Conservation (phyloP, 2,113 vertebrate species). For the Suncus etruscus region DNA sequence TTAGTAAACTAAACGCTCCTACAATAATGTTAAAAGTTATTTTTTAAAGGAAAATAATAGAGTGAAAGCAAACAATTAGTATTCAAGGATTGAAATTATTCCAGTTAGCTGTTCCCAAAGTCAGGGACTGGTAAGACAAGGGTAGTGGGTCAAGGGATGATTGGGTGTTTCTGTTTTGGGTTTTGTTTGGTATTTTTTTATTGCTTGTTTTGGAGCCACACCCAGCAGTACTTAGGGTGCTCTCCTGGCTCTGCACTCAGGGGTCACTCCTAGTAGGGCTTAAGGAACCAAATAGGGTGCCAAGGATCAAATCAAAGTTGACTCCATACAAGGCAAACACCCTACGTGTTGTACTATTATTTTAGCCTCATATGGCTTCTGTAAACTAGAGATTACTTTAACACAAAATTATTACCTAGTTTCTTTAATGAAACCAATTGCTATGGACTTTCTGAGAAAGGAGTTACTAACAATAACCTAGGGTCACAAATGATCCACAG, state of each 20-base stretch:
- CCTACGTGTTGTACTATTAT: not conserved
- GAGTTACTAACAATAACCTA: not conserved
- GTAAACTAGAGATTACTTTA: constrained; percentile 4
- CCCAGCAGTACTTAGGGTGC: no score
- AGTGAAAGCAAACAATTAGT: no score
- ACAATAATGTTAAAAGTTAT: not conserved
- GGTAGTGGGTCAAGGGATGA: not conserved
- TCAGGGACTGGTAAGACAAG: not conserved
- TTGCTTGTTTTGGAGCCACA: no score
- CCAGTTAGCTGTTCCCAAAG: not conserved
- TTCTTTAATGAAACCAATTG: constrained; percentile 42
- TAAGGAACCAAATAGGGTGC: no score
- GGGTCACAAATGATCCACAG: not conserved
- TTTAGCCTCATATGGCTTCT: not conserved
- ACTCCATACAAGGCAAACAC: no score
- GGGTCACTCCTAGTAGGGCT: no score
- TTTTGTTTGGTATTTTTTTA: no score
- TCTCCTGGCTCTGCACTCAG: no score
- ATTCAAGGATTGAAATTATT: not conserved
- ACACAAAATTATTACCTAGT: constrained; percentile 15
- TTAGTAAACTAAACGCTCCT: no score
- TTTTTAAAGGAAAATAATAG: not conserved
- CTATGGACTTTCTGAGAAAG: constrained; percentile 2
- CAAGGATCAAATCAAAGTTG: no score
- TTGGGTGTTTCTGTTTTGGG: no score